These are phyloP conservation scores for Muscina levida DNA, from an alignment of 2,888 invertebrate species.

Conservation along the genomic window DNA sequence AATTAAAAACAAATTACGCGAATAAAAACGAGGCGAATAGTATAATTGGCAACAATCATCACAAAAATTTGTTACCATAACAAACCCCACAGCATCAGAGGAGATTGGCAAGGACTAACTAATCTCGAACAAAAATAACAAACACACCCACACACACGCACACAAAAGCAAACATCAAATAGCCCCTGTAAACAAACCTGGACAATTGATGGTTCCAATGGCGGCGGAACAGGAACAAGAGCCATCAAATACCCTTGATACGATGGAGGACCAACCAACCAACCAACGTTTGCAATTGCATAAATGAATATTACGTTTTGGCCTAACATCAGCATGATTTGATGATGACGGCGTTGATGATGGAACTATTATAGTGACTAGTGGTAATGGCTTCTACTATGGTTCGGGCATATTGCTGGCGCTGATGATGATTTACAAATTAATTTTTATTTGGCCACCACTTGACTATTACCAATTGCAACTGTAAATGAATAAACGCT, in stretches of 20 bases:
- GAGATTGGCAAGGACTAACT: constrained; percentile 14
- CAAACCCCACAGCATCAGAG: constrained; percentile 37
- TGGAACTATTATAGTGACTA: too few relatives aligned
- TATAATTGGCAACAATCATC: constrained; percentile 59
- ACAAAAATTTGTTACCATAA: constrained; percentile 58
- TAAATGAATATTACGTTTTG: constrained; percentile 1
- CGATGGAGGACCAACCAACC: too few relatives aligned
- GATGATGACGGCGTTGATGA: not conserved
- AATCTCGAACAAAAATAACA: not conserved
- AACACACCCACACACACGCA: not conserved
- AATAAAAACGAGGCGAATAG: constrained; percentile 57
- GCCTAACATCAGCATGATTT: not conserved
- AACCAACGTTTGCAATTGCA: not conserved
- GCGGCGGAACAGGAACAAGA: too few relatives aligned
- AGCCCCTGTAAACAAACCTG: too few relatives aligned
- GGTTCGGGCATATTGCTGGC: not conserved
- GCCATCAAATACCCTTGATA: too few relatives aligned
- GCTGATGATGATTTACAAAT: constrained; percentile 53
- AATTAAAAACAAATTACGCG: constrained; percentile 66
- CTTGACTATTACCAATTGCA: constrained; percentile 44
- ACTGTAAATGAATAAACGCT: constrained; percentile 2
- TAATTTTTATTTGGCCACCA: constrained; percentile 55
- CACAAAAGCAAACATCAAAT: too few relatives aligned
- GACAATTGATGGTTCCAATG: not conserved
- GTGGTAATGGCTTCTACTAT: too few relatives aligned